phyloP scores from a whole-genome alignment of 2,797 vertebrate genomes.

The Coregonus ussuriensis region DNA sequence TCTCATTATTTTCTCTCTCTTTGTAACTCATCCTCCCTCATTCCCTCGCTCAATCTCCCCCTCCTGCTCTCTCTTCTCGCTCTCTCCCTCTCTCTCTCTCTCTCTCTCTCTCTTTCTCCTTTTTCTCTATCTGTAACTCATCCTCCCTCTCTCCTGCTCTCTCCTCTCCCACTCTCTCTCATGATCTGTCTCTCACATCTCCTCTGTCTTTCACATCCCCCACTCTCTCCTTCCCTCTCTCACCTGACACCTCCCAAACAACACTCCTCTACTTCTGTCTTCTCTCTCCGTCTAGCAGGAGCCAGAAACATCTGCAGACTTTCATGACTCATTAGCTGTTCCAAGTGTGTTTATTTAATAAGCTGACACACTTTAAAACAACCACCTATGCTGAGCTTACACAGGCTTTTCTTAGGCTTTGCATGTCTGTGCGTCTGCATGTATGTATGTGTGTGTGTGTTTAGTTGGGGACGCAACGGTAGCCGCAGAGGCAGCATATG shows the following conservation, averaged over 20 bases:
- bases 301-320: slow-evolving; percentile 54
- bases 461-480: not conserved
- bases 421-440: not conserved
- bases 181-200: slow-evolving; percentile 12
- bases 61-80: not conserved
- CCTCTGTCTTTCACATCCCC: slow-evolving; percentile 15
- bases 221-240: slow-evolving; percentile 20
- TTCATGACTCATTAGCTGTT: slow-evolving; percentile 61
- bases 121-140: too few relatives aligned
- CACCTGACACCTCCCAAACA: slow-evolving; percentile 32
- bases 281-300: slow-evolving; percentile 12
- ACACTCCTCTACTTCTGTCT: not conserved
- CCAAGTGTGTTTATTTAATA: slow-evolving; percentile 62
- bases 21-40: not conserved
- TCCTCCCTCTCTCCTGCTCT: slow-evolving; percentile 16
- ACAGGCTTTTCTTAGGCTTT: not conserved
- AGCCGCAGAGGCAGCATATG: not conserved
- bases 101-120: too few relatives aligned
- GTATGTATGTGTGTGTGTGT: not conserved
- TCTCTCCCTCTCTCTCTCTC: slow-evolving; percentile 7
- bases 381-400: not conserved
- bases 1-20: slow-evolving; percentile 1
- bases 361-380: slow-evolving; percentile 27
- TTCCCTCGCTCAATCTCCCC: slow-evolving; percentile 5
- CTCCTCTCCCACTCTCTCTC: slow-evolving; percentile 17